Conservation (phyloP, 2,113 vertebrate species). For the Rynchops niger region DNA sequence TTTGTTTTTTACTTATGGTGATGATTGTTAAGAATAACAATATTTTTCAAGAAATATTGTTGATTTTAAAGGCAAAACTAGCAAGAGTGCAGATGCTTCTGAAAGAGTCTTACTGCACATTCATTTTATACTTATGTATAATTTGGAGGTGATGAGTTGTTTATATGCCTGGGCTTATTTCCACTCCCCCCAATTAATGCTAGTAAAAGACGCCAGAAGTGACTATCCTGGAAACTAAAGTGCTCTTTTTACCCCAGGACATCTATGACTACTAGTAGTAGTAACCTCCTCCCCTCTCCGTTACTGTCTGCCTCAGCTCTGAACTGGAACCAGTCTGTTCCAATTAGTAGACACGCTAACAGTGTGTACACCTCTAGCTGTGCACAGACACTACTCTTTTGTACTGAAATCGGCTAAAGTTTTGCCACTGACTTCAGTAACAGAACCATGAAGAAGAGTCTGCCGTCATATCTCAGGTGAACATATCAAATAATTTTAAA, state of each 20-base stretch:
- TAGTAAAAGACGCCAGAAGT: background rate
- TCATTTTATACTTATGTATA: background rate
- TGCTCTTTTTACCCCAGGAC: background rate
- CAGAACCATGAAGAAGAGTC: background rate
- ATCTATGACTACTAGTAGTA: background rate
- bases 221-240: background rate
- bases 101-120: background rate
- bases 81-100: background rate
- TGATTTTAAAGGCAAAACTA: background rate
- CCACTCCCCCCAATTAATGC: background rate
- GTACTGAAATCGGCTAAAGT: background rate
- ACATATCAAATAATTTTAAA: background rate
- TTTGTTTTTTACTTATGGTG: background rate
- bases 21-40: background rate
- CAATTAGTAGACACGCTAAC: background rate
- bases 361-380: background rate
- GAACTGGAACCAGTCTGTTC: background rate
- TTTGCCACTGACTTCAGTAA: background rate
- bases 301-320: background rate
- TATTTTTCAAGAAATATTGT: background rate
- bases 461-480: background rate
- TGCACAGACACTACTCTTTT: background rate
- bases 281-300: background rate
- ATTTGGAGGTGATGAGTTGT: background rate
- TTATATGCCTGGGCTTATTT: background rate